Conservation (phyloP, 2,113 vertebrate species). For the Paradoxurus hermaphroditus region DNA sequence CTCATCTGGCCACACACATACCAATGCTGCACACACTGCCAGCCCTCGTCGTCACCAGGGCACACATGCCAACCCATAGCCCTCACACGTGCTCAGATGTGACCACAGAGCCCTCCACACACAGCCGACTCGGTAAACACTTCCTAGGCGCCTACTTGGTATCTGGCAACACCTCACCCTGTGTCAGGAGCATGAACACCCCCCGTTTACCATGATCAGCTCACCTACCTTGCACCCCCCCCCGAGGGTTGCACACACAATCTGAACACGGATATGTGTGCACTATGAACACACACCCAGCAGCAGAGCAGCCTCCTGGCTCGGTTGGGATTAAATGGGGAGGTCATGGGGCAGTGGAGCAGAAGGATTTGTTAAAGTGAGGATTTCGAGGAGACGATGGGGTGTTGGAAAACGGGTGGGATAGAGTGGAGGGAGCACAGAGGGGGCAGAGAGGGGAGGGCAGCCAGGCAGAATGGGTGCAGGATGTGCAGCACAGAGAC, state of each 20-base stretch:
- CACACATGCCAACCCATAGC: slow-evolving; percentile 44
- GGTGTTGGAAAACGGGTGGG: background rate
- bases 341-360: background rate
- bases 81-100: slow-evolving; percentile 44
- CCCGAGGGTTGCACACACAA: background rate
- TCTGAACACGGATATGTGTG: background rate
- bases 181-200: background rate
- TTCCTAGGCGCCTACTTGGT: background rate
- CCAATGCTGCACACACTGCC: background rate
- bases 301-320: background rate
- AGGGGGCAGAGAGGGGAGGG: background rate
- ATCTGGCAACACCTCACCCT: background rate
- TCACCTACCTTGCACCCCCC: background rate
- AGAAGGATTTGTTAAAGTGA: slow-evolving; percentile 10
- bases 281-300: background rate
- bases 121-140: slow-evolving; percentile 31
- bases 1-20: background rate
- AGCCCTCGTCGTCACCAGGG: background rate
- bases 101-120: slow-evolving; percentile 26
- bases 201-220: background rate
- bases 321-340: background rate
- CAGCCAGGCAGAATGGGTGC: background rate
- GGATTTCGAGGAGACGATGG: background rate
- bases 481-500: background rate
- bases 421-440: background rate